Percentiles rank a stretch among this genome's conserved stretches.
Evolutionary conservation across 1,140 invertebrate genomes (phyloP).

Genomic region (Pristionchus pacificus): DNA sequence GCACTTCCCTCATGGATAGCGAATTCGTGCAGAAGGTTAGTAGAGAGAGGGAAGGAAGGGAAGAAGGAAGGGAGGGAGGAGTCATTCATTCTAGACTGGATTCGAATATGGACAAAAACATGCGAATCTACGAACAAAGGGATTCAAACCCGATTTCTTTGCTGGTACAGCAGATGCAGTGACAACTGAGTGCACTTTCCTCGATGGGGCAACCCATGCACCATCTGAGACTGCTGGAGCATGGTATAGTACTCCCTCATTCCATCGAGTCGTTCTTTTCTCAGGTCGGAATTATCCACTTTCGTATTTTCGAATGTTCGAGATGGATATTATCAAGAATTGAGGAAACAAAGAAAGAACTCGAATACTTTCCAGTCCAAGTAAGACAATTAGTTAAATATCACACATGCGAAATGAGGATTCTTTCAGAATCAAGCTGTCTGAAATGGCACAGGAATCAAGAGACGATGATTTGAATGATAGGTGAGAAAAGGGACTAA

Average conservation of each 20-base stretch:
- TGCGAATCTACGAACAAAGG: constrained; percentile 33
- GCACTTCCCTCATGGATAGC: constrained; percentile 33
- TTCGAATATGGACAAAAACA: constrained; percentile 41
- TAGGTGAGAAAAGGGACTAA: background rate
- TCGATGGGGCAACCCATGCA: constrained; percentile 36
- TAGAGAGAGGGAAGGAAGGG: too few relatives aligned
- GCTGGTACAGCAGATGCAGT: constrained; percentile 41
- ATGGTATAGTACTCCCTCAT: constrained; percentile 6
- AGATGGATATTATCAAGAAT: constrained; percentile 12
- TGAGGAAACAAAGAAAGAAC: background rate
- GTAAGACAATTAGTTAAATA: constrained; percentile 6
- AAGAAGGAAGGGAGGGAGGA: too few relatives aligned
- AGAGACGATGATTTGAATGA: background rate
- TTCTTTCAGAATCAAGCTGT: too few relatives aligned
- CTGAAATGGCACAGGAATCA: too few relatives aligned
- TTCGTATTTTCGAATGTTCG: constrained; percentile 30
- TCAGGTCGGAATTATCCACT: constrained; percentile 23
- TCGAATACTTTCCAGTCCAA: background rate
- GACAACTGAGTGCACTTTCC: constrained; percentile 47
- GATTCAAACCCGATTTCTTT: constrained; percentile 52
- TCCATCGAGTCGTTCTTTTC: constrained; percentile 3
- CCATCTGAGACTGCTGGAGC: constrained; percentile 30
- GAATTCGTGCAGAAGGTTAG: constrained; percentile 38
- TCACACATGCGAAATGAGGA: too few relatives aligned
- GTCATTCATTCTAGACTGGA: constrained; percentile 9